These are phyloP conservation scores for Neodon shergylaensis DNA, from an alignment of 2,113 vertebrate genomes.

Conservation along the genomic window DNA sequence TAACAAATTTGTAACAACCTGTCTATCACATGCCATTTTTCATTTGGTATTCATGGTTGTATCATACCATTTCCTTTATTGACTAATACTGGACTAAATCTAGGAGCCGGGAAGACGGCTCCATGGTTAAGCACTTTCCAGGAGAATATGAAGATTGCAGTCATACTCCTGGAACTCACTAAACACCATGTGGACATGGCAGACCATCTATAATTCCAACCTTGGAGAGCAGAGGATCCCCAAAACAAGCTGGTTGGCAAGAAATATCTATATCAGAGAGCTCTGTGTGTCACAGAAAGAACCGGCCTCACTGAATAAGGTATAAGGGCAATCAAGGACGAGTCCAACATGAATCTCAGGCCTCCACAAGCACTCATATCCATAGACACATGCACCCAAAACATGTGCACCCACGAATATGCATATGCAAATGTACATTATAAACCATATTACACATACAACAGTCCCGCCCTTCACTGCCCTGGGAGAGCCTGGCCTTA, in stretches of 20 bases:
- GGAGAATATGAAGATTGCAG: not conserved
- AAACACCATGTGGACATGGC: no score
- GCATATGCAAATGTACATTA: not conserved
- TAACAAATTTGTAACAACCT: conserved; percentile 31
- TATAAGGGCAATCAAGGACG: not conserved
- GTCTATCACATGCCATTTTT: not conserved
- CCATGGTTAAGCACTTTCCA: not conserved
- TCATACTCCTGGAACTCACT: not conserved
- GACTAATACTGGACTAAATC: not conserved
- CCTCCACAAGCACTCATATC: no score
- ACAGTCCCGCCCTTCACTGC: no score
- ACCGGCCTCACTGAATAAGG: not conserved
- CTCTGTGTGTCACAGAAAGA: not conserved
- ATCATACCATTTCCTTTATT: conserved; percentile 46
- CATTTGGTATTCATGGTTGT: not conserved
- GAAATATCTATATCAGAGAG: not conserved
- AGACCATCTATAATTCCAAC: not conserved
- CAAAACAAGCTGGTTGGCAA: not conserved
- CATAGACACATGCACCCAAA: not conserved
- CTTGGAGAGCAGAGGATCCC: not conserved
- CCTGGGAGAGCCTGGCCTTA: no score
- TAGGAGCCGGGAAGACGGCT: not conserved
- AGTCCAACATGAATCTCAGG: not conserved
- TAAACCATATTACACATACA: not conserved
- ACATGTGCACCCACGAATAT: no score